These are phyloP conservation scores for Eupsilia transversa DNA, from an alignment of 2,888 invertebrate species.

Conservation along the genomic window DNA sequence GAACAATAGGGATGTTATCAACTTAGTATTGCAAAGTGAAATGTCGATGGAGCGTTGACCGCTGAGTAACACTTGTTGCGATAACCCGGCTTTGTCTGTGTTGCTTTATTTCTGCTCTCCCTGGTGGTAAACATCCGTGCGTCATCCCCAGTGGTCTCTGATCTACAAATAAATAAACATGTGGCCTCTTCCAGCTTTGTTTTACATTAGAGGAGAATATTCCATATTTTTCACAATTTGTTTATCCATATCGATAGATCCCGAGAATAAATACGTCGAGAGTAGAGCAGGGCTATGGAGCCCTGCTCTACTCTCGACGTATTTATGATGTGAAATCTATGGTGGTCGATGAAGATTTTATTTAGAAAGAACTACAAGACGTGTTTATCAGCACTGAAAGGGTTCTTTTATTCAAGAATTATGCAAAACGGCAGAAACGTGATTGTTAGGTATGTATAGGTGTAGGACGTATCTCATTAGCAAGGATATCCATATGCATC, in stretches of 20 bases:
- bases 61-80: slow-evolving; percentile 79
- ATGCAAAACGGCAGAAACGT: slow-evolving; percentile 55
- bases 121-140: slow-evolving; percentile 88
- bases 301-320: slow-evolving; percentile 1
- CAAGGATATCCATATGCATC: slow-evolving; percentile 62
- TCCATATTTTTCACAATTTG: slow-evolving; percentile 44
- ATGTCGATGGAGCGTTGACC: slow-evolving; percentile 83
- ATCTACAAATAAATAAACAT: slow-evolving; percentile 86
- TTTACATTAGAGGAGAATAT: slow-evolving; percentile 65
- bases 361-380: no score
- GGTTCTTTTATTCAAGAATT: slow-evolving; percentile 53
- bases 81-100: slow-evolving; percentile 82
- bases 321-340: slow-evolving; percentile 14
- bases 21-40: slow-evolving; percentile 75
- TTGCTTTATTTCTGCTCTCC: slow-evolving; percentile 86
- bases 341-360: slow-evolving; percentile 19
- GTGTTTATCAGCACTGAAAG: slow-evolving; percentile 39
- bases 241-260: slow-evolving; percentile 13
- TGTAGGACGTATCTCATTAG: slow-evolving; percentile 58
- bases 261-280: no score
- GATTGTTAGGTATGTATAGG: slow-evolving; percentile 56
- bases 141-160: slow-evolving; percentile 84
- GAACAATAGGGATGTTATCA: slow-evolving; percentile 84
- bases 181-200: slow-evolving; percentile 71
- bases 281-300: no score